phyloP scores from a whole-genome alignment of 1,140 invertebrate genomes.

The Drosophila kikkawai region DNA sequence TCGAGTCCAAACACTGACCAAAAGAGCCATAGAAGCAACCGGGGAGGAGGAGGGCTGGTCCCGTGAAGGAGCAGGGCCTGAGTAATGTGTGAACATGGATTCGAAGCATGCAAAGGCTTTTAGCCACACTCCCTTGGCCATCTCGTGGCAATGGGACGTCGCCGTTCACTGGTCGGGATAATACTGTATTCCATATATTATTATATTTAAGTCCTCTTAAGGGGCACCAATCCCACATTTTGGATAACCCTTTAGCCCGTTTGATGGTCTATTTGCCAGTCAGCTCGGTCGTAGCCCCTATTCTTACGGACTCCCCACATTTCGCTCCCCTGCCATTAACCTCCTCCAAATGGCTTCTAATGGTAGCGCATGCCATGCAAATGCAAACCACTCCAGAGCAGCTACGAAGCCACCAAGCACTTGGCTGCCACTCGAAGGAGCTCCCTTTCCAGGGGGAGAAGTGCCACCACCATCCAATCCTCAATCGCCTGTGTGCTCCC shows the following conservation, averaged over 20 bases:
- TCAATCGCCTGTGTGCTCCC: slow-evolving; percentile 22
- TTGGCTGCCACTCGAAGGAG: slow-evolving; percentile 63
- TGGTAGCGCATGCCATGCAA: slow-evolving; percentile 81
- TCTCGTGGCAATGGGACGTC: slow-evolving; percentile 1
- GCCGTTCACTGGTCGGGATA: neutral
- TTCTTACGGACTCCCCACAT: slow-evolving; percentile 21
- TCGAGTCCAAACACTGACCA: slow-evolving; percentile 65
- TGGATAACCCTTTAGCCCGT: slow-evolving; percentile 2
- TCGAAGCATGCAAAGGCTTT: slow-evolving; percentile 74
- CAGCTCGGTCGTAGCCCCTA: slow-evolving; percentile 9
- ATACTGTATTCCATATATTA: slow-evolving; percentile 25
- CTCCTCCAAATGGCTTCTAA: slow-evolving; percentile 76
- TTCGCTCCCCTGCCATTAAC: slow-evolving; percentile 46
- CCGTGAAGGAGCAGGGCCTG: slow-evolving; percentile 45
- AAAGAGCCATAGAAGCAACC: slow-evolving; percentile 35
- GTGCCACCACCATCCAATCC: slow-evolving; percentile 47
- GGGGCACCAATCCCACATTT: slow-evolving; percentile 19
- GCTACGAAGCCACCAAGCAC: slow-evolving; percentile 56
- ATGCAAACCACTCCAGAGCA: slow-evolving; percentile 69
- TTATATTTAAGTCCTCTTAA: neutral
- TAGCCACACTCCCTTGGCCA: slow-evolving; percentile 35
- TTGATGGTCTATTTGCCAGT: slow-evolving; percentile 31
- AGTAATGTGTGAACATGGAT: slow-evolving; percentile 79
- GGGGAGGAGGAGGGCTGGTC: slow-evolving; percentile 25
- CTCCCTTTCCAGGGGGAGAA: slow-evolving; percentile 58